A percentile compares a stretch with the other conserved stretches of the same genome.
Evolutionary conservation across 2,797 vertebrate genomes (phyloP).

Genomic region (Leptatherina wallacei): DNA sequence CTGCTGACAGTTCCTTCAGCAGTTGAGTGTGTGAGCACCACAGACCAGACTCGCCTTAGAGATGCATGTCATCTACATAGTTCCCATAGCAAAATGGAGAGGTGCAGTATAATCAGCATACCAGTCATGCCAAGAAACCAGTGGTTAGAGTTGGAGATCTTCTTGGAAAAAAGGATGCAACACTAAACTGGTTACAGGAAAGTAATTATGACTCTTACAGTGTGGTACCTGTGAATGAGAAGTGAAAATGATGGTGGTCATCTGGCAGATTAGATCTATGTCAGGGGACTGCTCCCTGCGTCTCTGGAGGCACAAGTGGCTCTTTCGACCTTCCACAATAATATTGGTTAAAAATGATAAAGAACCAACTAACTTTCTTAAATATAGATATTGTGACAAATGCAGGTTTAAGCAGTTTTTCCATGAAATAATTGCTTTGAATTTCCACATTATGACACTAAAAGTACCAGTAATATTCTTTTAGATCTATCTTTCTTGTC

Average conservation of each 20-base stretch:
- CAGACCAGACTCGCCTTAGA: slow-evolving; percentile 65
- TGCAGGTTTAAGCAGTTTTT: too few species aligned
- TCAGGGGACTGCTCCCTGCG: too few species aligned
- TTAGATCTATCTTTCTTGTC: too few species aligned
- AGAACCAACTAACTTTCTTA: too few species aligned
- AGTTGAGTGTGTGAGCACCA: slow-evolving; percentile 59
- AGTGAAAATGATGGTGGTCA: slow-evolving; percentile 42
- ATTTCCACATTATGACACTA: too few species aligned
- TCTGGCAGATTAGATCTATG: slow-evolving; percentile 52
- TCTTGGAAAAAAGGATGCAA: slow-evolving; percentile 30
- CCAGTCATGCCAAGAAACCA: slow-evolving; percentile 64
- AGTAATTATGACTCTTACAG: slow-evolving; percentile 35
- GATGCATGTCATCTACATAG: slow-evolving; percentile 60
- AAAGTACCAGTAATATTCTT: too few species aligned
- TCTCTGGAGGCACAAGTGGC: too few species aligned
- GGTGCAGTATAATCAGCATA: slow-evolving; percentile 49
- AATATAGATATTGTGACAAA: too few species aligned
- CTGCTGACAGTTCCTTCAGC: slow-evolving; percentile 81
- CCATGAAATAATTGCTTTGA: too few species aligned
- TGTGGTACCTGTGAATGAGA: slow-evolving; percentile 27
- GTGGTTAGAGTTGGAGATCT: slow-evolving; percentile 29
- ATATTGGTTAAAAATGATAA: too few species aligned
- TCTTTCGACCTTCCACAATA: too few species aligned
- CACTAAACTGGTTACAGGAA: slow-evolving; percentile 19
- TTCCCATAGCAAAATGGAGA: slow-evolving; percentile 62